phyloP scores from a whole-genome alignment of 2,113 vertebrate genomes.

The Eidolon helvum region DNA sequence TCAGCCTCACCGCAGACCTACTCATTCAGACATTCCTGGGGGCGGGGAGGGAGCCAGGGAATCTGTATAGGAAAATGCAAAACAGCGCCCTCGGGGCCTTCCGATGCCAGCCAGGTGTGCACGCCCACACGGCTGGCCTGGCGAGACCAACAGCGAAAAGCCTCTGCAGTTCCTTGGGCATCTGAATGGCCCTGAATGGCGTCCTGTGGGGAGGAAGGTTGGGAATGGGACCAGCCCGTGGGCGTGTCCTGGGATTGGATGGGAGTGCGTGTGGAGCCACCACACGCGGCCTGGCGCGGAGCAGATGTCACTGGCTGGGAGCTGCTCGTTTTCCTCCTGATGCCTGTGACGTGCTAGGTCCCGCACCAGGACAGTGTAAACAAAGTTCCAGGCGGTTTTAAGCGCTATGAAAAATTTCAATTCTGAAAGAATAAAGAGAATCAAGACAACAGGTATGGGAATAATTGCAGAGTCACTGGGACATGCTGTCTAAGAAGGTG shows the following conservation, averaged over 20 bases:
- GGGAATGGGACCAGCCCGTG: rapidly evolving
- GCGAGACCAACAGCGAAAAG: rapidly evolving
- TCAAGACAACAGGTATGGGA: neutral
- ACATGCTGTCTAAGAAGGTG: neutral
- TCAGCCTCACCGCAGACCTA: neutral
- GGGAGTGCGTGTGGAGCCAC: rapidly evolving
- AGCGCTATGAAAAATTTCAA: neutral
- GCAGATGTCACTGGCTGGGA: rapidly evolving
- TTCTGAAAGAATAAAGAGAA: neutral
- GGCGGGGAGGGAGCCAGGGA: neutral
- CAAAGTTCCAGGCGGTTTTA: no score
- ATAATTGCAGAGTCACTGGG: neutral
- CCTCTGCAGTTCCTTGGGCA: neutral
- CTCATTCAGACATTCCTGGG: neutral
- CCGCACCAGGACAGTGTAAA: neutral
- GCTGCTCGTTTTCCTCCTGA: neutral
- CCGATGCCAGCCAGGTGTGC: neutral
- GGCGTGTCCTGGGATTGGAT: neutral
- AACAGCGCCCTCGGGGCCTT: neutral
- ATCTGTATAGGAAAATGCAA: neutral
- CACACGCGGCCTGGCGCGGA: rapidly evolving
- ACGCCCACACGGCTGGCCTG: no score
- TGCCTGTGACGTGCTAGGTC: rapidly evolving
- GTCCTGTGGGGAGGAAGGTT: neutral
- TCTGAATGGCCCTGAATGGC: neutral